Conservation (phyloP, 2,797 vertebrate species). For the Epinephelus coioides region DNA sequence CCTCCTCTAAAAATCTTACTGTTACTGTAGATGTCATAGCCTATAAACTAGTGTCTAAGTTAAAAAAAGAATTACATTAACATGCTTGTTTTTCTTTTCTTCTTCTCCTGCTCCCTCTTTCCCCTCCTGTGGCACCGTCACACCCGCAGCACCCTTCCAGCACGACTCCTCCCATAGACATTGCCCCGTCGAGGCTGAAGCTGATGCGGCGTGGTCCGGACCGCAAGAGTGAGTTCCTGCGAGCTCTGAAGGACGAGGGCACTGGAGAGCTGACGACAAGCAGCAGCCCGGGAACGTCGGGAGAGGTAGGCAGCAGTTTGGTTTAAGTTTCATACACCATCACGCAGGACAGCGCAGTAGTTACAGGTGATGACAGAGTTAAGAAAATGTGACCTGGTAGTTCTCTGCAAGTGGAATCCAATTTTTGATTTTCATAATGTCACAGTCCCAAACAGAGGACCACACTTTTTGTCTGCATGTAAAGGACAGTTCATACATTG, state of each 20-base stretch:
- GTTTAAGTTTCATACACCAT: not conserved
- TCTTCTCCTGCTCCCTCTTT: not conserved
- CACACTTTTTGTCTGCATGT: not conserved
- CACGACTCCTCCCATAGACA: conserved; percentile 97
- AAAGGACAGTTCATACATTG: not conserved
- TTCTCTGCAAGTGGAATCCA: too few relatives aligned
- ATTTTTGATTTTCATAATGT: too few relatives aligned
- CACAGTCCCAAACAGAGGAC: too few relatives aligned
- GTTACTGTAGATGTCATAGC: not conserved
- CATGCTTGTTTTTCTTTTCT: not conserved
- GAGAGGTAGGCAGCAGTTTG: conserved; percentile 87
- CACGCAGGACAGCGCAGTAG: not conserved
- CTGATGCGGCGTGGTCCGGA: conserved; percentile 96
- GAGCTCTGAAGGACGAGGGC: conserved; percentile 95
- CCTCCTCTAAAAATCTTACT: not conserved
- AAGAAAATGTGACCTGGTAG: too few relatives aligned
- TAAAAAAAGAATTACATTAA: not conserved
- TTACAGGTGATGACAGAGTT: too few relatives aligned
- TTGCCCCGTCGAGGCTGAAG: conserved; percentile 95
- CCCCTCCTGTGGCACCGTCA: not conserved
- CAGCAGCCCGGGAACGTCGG: conserved; percentile 93
- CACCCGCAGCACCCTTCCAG: conserved; percentile 91
- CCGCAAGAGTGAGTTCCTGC: conserved; percentile 97
- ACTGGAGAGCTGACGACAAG: conserved; percentile 93
- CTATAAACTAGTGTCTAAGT: not conserved